Evolutionary conservation across 2,888 invertebrate genomes (phyloP).

Genomic region (Coenonympha arcania): DNA sequence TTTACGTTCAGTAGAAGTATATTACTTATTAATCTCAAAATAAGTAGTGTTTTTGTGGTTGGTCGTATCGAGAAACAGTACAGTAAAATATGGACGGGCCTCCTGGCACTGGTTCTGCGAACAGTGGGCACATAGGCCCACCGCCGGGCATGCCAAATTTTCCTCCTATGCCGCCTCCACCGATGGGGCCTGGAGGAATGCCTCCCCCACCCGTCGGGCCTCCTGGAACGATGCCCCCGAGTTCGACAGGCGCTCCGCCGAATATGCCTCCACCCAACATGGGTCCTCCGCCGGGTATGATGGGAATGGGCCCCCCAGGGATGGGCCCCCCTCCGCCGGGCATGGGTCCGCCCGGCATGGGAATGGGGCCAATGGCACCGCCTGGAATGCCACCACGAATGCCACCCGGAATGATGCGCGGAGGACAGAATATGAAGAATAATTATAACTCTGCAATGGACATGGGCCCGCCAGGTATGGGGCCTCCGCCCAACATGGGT

Average conservation of each 20-base stretch:
- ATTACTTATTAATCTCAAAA: not conserved
- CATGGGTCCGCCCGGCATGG: conserved; percentile 47
- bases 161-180: conserved; percentile 38
- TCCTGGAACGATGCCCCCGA: conserved; percentile 35
- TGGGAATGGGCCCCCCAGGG: conserved; percentile 42
- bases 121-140: conserved; percentile 46
- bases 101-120: conserved; percentile 53
- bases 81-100: conserved; percentile 59
- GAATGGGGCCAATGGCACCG: conserved; percentile 47
- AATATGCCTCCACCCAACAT: conserved; percentile 36
- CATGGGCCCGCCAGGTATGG: conserved; percentile 63
- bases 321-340: conserved; percentile 41
- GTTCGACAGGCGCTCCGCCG: conserved; percentile 38
- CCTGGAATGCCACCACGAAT: conserved; percentile 56
- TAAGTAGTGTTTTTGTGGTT: not conserved
- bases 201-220: conserved; percentile 34
- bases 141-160: conserved; percentile 39
- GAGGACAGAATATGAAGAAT: conserved; percentile 47
- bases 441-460: conserved; percentile 56
- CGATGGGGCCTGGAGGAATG: conserved; percentile 32
- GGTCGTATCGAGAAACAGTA: not conserved
- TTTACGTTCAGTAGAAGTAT: too few relatives aligned
- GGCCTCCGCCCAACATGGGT: conserved; percentile 61
- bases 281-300: conserved; percentile 39
- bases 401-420: conserved; percentile 56